A percentile compares a stretch with the other conserved stretches of the same genome.
Conservation (phyloP, 2,888 invertebrate species). For the Pachliopta kotzebuea region DNA sequence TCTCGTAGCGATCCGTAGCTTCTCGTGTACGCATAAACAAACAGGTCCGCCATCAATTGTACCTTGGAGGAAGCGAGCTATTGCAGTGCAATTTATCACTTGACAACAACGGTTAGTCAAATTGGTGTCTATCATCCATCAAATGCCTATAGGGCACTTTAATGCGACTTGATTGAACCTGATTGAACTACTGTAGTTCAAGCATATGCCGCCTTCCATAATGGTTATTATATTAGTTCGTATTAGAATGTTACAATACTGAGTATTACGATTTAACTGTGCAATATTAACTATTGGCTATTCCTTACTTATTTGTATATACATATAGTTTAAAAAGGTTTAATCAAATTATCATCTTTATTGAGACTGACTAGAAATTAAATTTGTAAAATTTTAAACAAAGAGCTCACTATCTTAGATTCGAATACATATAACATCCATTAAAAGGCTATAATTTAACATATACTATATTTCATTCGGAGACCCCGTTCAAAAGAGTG, state of each 20-base stretch:
- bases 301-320: no score
- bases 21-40: slow-evolving; percentile 11
- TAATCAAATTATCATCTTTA: no score
- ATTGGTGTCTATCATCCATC: slow-evolving; percentile 29
- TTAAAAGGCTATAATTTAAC: no score
- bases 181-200: slow-evolving; percentile 21
- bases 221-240: slow-evolving; percentile 8
- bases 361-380: no score
- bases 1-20: slow-evolving; percentile 17
- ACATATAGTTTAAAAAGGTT: no score
- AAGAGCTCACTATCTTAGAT: no score
- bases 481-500: no score
- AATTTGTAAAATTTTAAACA: no score
- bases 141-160: slow-evolving; percentile 17
- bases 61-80: slow-evolving; percentile 24
- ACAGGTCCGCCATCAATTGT: slow-evolving; percentile 25
- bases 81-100: slow-evolving; percentile 29
- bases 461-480: no score
- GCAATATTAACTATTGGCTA: no score
- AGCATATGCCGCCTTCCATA: slow-evolving; percentile 8
- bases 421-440: no score
- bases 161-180: slow-evolving; percentile 25
- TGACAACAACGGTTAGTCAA: slow-evolving; percentile 24
- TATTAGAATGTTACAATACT: neutral
- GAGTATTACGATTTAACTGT: no score